phyloP scores from a whole-genome alignment of 2,797 vertebrate genomes.

The Poecilia wingei region DNA sequence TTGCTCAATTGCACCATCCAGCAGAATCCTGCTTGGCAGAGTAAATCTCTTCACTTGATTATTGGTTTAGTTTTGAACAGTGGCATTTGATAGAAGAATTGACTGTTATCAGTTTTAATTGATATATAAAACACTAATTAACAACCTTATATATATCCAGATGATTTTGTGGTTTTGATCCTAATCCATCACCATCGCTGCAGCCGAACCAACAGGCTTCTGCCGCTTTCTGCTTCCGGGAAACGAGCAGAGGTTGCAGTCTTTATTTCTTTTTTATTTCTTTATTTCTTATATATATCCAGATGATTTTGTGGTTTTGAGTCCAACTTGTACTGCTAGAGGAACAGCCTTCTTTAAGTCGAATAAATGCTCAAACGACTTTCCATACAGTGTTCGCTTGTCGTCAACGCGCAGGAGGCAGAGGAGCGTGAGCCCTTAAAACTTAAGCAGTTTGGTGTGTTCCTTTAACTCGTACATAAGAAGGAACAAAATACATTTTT shows the following conservation, averaged over 20 bases:
- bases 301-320: background rate
- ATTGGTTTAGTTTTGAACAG: background rate
- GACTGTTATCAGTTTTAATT: background rate
- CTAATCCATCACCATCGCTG: no score
- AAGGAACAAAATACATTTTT: background rate
- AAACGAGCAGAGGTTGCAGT: no score
- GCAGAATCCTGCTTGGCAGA: background rate
- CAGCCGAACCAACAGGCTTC: no score
- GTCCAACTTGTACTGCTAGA: background rate
- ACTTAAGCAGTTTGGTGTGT: background rate
- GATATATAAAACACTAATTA: background rate
- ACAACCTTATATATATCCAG: background rate
- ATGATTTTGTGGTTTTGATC: background rate
- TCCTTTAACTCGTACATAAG: background rate
- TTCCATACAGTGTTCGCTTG: background rate
- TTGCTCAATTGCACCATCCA: background rate
- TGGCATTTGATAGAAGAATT: background rate
- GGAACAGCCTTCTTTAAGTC: background rate
- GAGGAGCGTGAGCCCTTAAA: slow-evolving; percentile 9
- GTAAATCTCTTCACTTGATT: no score
- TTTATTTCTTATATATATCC: no score
- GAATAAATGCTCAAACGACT: background rate
- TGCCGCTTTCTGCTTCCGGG: no score
- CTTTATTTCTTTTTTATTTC: no score
- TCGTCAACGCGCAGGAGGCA: slow-evolving; percentile 43